Evolutionary conservation across 2,888 invertebrate genomes (phyloP).

Genomic region (Cynaeus angustus): DNA sequence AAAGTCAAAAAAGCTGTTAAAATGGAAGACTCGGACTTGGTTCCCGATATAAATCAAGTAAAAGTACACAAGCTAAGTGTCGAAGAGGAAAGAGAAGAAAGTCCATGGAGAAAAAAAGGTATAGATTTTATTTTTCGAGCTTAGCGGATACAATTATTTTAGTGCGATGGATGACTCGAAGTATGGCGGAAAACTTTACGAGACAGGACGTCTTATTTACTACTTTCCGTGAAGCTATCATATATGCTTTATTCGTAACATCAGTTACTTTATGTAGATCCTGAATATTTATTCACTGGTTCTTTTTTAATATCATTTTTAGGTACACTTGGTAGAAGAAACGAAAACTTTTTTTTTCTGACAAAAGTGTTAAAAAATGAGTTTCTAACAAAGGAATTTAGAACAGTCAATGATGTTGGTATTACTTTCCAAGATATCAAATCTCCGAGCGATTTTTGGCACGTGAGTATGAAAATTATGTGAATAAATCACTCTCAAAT

Average conservation of each 20-base stretch:
- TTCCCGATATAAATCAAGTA: too few species aligned
- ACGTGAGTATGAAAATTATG: conserved; percentile 66
- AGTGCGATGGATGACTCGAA: conserved; percentile 64
- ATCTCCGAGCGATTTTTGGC: conserved; percentile 76
- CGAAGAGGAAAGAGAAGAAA: too few species aligned
- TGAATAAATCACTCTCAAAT: background rate
- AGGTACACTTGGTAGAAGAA: conserved; percentile 54
- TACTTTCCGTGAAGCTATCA: conserved; percentile 64
- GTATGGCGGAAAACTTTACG: conserved; percentile 64
- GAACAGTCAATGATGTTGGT: conserved; percentile 58
- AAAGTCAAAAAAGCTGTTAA: too few species aligned
- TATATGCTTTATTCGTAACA: conserved; percentile 63
- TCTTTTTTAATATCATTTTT: background rate
- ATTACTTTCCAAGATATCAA: conserved; percentile 69
- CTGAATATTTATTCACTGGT: too few species aligned
- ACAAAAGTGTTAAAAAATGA: conserved; percentile 75
- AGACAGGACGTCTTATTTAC: conserved; percentile 64
- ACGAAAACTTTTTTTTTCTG: conserved; percentile 75
- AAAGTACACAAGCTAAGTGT: too few species aligned
- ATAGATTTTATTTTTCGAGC: too few species aligned
- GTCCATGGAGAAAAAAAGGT: too few species aligned
- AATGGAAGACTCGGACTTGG: too few species aligned
- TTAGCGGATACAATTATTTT: conserved; percentile 64
- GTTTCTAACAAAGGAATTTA: conserved; percentile 73
- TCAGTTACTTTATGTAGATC: conserved; percentile 62